A percentile compares a stretch with the other conserved stretches of the same genome.
These are phyloP conservation scores for Carettochelys insculpta DNA, from an alignment of 2,113 vertebrate species.

Conservation along the genomic window DNA sequence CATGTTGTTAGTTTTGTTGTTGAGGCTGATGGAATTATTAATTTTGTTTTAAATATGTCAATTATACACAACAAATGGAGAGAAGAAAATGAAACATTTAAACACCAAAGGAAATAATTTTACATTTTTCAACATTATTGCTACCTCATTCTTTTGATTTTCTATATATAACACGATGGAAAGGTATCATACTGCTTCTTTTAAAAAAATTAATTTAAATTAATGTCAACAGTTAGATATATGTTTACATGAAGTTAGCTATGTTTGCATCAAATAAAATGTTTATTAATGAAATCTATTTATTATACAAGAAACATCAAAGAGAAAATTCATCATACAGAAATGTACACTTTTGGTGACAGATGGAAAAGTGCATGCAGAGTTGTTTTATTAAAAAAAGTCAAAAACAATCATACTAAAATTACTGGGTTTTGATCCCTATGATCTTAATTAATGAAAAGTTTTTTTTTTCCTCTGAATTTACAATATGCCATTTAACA, in stretches of 20 bases:
- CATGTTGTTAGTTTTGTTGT: conserved; percentile 63
- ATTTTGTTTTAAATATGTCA: not conserved
- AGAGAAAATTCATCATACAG: conserved; percentile 81
- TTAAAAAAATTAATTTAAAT: conserved; percentile 64
- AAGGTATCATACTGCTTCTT: conserved; percentile 62
- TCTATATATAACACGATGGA: conserved; percentile 48
- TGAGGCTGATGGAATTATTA: conserved; percentile 25
- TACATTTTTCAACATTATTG: conserved; percentile 58
- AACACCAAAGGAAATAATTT: conserved; percentile 59
- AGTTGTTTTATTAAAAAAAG: conserved; percentile 69
- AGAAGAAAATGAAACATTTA: conserved; percentile 17
- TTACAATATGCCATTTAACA: conserved; percentile 88
- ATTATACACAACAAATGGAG: conserved; percentile 56
- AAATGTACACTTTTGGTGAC: conserved; percentile 79
- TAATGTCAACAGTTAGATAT: conserved; percentile 67
- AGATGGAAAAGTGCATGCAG: conserved; percentile 83
- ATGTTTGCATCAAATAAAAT: conserved; percentile 82
- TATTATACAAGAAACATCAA: conserved; percentile 86
- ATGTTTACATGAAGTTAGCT: conserved; percentile 81
- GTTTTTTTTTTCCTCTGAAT: conserved; percentile 81
- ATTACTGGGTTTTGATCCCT: conserved; percentile 71
- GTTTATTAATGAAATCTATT: conserved; percentile 86
- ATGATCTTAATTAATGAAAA: conserved; percentile 79
- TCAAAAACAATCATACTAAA: conserved; percentile 75
- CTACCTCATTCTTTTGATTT: conserved; percentile 52